phyloP scores from a whole-genome alignment of 2,797 vertebrate genomes.

The Peromyscus attwateri region DNA sequence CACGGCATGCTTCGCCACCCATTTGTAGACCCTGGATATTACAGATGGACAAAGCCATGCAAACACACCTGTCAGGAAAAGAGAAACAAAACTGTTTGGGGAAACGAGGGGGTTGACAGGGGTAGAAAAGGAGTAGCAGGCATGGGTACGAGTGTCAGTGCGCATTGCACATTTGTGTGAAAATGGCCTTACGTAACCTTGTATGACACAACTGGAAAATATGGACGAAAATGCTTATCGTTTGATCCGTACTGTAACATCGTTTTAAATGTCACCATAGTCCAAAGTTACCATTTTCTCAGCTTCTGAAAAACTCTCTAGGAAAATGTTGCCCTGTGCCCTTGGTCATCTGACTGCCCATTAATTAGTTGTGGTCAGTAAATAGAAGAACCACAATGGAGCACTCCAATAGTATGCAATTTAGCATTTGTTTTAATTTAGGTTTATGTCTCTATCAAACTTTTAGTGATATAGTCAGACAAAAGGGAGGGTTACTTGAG shows the following conservation, averaged over 20 bases:
- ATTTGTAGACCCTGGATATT: neutral
- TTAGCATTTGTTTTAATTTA: conserved; percentile 12
- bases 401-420: neutral
- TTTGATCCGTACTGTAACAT: neutral
- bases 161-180: neutral
- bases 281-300: neutral
- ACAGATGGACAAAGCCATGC: neutral
- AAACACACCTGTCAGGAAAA: neutral
- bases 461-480: conserved; percentile 5
- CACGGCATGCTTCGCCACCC: neutral
- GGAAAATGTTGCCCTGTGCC: neutral
- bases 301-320: neutral
- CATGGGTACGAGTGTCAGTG: neutral
- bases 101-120: neutral
- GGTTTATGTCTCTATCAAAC: neutral
- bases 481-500: neutral
- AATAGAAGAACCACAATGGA: neutral
- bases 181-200: neutral
- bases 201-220: neutral
- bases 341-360: neutral
- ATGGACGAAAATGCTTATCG: neutral
- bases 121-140: neutral
- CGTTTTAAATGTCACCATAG: neutral
- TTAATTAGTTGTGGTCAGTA: neutral
- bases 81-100: neutral